A percentile compares a stretch with the other conserved stretches of the same genome.
Evolutionary conservation across 2,113 vertebrate species (phyloP).

Genomic region (Seriola quinqueradiata): DNA sequence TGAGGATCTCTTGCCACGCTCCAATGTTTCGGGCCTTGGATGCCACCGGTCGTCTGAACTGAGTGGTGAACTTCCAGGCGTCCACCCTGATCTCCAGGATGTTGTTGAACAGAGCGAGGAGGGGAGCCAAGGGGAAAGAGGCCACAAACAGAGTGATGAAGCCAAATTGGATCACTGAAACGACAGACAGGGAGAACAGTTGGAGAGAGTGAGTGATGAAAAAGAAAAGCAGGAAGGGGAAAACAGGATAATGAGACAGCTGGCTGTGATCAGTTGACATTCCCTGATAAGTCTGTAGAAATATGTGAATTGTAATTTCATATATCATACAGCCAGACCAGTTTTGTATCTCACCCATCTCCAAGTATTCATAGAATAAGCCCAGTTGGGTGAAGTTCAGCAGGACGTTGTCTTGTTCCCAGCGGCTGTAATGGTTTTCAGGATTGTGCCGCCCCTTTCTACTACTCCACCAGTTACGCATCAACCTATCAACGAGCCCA

Average conservation of each 20-base stretch:
- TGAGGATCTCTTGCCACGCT: constrained; percentile 97
- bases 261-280: constrained; percentile 2
- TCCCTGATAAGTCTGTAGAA: constrained; percentile 5
- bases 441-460: constrained; percentile 89
- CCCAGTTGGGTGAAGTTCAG: constrained; percentile 90
- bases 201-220: not conserved
- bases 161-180: constrained; percentile 95
- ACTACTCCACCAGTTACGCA: constrained; percentile 95
- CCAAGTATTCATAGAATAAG: constrained; percentile 97
- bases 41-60: constrained; percentile 93
- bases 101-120: constrained; percentile 96
- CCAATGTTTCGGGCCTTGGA: constrained; percentile 96
- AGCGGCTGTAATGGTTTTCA: constrained; percentile 91
- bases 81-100: constrained; percentile 96
- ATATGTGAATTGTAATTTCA: not conserved
- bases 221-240: not conserved
- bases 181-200: not conserved
- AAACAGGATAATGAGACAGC: not conserved
- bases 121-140: constrained; percentile 96
- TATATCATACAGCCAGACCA: not conserved
- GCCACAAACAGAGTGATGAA: constrained; percentile 99
- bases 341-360: constrained; percentile 89
- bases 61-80: constrained; percentile 97
- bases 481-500: constrained; percentile 76
- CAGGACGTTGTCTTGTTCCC: constrained; percentile 96